Conservation (phyloP, 2,888 invertebrate genomes). For the Hydrotaea cyrtoneurina region DNA sequence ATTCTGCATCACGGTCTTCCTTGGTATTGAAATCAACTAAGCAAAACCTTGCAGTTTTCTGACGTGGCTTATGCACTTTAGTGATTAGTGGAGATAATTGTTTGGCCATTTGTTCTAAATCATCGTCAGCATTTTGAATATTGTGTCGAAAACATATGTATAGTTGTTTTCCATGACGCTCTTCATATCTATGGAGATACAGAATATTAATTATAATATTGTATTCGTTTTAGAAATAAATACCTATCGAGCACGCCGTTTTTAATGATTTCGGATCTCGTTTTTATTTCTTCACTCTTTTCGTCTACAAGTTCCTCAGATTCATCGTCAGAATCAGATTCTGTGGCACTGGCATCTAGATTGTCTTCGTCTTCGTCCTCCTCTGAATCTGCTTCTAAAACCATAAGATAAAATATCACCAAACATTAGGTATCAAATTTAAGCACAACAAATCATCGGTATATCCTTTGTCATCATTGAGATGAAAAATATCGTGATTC, state of each 20-base stretch:
- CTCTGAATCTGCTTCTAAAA: background rate
- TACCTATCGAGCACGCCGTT: constrained; percentile 69
- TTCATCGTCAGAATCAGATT: constrained; percentile 72
- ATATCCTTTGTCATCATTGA: no score
- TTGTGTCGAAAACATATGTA: constrained; percentile 76
- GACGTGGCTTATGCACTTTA: constrained; percentile 74
- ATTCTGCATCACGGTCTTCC: constrained; percentile 73
- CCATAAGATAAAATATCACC: no score
- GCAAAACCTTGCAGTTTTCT: constrained; percentile 77
- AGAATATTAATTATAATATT: no score
- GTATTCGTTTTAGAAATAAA: no score
- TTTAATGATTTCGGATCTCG: constrained; percentile 67
- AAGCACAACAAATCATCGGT: no score
- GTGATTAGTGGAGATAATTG: constrained; percentile 72
- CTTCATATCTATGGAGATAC: constrained; percentile 74
- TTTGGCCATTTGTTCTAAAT: constrained; percentile 72
- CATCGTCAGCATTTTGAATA: constrained; percentile 71
- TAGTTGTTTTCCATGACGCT: constrained; percentile 75
- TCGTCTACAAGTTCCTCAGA: constrained; percentile 46
- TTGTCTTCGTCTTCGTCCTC: background rate
- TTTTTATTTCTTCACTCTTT: constrained; percentile 52
- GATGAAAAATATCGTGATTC: no score
- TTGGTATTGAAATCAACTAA: constrained; percentile 73
- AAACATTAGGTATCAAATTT: no score
- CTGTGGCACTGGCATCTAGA: constrained; percentile 69